Evolutionary conservation across 2,113 vertebrate species (phyloP), one percentile per base, ranked within the genome.

Genomic region (Propithecus coquereli): DNA sequence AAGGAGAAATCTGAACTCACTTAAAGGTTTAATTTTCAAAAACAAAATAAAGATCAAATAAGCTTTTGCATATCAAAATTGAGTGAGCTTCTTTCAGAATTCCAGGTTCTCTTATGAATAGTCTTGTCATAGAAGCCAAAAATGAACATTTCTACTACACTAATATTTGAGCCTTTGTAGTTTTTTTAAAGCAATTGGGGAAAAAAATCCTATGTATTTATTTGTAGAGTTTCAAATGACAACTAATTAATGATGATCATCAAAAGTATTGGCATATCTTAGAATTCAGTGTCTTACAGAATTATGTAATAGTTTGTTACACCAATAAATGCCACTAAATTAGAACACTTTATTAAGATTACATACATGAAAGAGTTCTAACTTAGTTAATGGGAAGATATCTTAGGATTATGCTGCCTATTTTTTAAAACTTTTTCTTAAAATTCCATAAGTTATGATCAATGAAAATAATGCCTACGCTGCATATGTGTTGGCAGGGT

Each of bases 1-100:
- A 93, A 52, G 81, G 61, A 76, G n/a, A 94, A 89, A 76, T 66
- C 37, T 57, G 22, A 25, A 57, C 43, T 71, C 34, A 77, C 1
- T 81, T 66, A 61, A 74, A 70, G 25, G 3, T n/a, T 94, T 93
- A 87, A 79, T 87, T 96, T 96, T 94, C 40, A 95, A 91, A 88
- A 96, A 52, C 17, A 68, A 89, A 90, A 40, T 18, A 71, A 95
- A 82, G 17, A 79, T 66, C 63, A 88, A 91, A n/a, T 76, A 54
- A 81, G 4, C 45, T 82, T 86, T 81, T 83, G 25, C 0, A 13
- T 32, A 50, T 45, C 16, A 45, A 82, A 91, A 87, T 20, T 61
- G 2, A 85, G 9, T 52, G 30, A 54, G 8, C 50, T 57, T 85
- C n/a, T 84, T 73, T 89, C 50, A 86, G 45, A 86, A 95, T 91